A percentile compares a stretch with the other conserved stretches of the same genome.
Evolutionary conservation across 2,888 invertebrate species (phyloP).

Genomic region (Rhaphigaster nebulosa): DNA sequence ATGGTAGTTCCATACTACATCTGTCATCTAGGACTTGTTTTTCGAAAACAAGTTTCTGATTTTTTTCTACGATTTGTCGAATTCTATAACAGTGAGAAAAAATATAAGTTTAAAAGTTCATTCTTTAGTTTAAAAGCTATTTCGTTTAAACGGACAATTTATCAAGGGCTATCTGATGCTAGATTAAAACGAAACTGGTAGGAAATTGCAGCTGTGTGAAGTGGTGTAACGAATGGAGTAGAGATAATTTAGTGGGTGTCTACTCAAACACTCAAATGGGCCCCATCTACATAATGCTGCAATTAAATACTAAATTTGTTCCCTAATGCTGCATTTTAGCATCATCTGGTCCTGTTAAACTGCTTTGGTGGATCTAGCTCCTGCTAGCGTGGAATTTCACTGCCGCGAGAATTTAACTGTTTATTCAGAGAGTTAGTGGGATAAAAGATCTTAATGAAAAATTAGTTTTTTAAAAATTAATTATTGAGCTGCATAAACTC

Average conservation of each 20-base stretch:
- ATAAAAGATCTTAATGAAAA: no score
- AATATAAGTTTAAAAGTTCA: background rate
- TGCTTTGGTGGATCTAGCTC: background rate
- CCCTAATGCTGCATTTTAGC: background rate
- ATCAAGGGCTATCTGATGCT: background rate
- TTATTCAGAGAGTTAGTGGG: background rate
- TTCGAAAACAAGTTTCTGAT: no score
- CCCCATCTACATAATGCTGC: slow-evolving; percentile 1
- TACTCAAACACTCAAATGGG: slow-evolving; percentile 12
- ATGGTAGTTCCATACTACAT: no score
- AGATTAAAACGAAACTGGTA: background rate
- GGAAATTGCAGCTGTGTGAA: background rate
- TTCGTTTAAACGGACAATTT: background rate
- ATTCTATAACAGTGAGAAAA: no score
- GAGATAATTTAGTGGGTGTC: background rate
- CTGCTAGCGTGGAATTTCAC: background rate
- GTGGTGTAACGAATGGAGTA: background rate
- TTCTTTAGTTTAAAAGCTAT: background rate
- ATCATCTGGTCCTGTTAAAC: background rate
- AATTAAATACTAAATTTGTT: slow-evolving; percentile 17
- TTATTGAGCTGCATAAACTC: no score
- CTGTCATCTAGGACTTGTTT: no score
- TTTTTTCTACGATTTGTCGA: no score
- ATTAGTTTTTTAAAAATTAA: no score
- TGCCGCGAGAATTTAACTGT: background rate